A percentile compares a stretch with the other conserved stretches of the same genome.
phyloP scores from a whole-genome alignment of 2,797 vertebrate genomes.

The Myotis myotis region DNA sequence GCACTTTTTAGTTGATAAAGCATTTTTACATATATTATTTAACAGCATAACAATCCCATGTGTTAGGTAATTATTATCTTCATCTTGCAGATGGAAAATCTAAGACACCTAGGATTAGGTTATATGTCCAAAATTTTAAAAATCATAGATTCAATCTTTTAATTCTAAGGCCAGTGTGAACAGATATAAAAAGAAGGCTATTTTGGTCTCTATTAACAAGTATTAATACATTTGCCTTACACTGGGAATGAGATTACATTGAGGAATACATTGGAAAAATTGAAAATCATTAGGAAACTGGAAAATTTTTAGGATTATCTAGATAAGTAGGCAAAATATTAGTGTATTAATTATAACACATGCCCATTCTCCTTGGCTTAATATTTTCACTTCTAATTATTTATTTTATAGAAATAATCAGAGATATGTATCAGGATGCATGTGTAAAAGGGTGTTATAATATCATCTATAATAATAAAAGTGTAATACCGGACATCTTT shows the following conservation, averaged over 20 bases:
- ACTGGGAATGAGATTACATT: neutral
- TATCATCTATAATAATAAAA: neutral
- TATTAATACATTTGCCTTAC: neutral
- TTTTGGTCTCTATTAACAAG: neutral
- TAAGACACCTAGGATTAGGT: neutral
- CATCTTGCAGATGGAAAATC: neutral
- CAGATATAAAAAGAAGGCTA: too few relatives aligned
- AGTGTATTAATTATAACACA: neutral
- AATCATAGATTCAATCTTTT: neutral
- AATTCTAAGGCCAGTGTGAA: neutral
- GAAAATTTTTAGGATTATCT: neutral
- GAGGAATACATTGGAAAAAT: neutral
- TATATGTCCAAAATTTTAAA: neutral
- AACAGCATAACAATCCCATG: neutral
- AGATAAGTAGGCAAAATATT: slow-evolving; percentile 3
- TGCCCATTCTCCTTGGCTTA: neutral
- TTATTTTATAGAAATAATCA: slow-evolving; percentile 23
- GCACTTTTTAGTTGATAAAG: neutral
- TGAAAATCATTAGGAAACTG: neutral
- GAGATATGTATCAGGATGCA: neutral
- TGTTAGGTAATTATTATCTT: neutral
- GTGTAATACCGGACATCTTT: too few relatives aligned
- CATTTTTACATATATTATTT: neutral
- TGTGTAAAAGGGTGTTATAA: neutral
- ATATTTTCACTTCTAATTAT: slow-evolving; percentile 19